Evolutionary conservation across 2,888 invertebrate genomes (phyloP).

Genomic region (Orchestes rusci): DNA sequence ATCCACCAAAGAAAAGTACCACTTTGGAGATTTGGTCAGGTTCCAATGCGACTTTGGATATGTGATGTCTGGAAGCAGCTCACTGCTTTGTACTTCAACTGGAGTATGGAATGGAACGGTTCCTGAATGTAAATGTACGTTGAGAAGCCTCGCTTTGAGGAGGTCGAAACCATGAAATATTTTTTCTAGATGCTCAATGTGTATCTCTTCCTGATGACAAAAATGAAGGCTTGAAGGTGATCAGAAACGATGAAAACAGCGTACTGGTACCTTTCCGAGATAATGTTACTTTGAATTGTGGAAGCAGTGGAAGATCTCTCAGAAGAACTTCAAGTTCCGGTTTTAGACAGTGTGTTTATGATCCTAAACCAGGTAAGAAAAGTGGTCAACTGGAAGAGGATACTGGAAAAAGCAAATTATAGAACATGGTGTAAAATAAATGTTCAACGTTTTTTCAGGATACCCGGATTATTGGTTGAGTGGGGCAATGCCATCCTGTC

Average conservation of each 20-base stretch:
- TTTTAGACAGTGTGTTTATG: slow-evolving; percentile 92
- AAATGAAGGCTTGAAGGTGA: slow-evolving; percentile 73
- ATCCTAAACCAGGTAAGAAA: slow-evolving; percentile 65
- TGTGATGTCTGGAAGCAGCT: slow-evolving; percentile 81
- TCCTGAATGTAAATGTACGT: slow-evolving; percentile 88
- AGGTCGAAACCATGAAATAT: slow-evolving; percentile 2
- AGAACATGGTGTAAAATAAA: too few species aligned
- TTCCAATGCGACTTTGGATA: slow-evolving; percentile 95
- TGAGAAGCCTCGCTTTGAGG: not conserved
- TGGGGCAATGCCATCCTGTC: slow-evolving; percentile 78
- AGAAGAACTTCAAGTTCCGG: slow-evolving; percentile 74
- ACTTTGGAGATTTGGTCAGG: slow-evolving; percentile 81
- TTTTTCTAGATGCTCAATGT: slow-evolving; percentile 73
- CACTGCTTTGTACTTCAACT: slow-evolving; percentile 78
- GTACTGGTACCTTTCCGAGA: slow-evolving; percentile 83
- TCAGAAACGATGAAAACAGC: slow-evolving; percentile 73
- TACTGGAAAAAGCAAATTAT: too few species aligned
- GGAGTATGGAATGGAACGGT: slow-evolving; percentile 92
- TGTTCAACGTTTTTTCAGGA: slow-evolving; percentile 45
- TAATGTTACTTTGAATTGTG: slow-evolving; percentile 81
- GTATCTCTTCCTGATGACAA: slow-evolving; percentile 85
- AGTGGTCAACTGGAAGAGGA: too few species aligned
- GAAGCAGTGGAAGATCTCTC: slow-evolving; percentile 67
- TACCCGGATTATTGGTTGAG: slow-evolving; percentile 88
- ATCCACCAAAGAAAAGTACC: slow-evolving; percentile 72